Conservation (phyloP, 2,888 invertebrate genomes). For the Lithophane semibrunnea region DNA sequence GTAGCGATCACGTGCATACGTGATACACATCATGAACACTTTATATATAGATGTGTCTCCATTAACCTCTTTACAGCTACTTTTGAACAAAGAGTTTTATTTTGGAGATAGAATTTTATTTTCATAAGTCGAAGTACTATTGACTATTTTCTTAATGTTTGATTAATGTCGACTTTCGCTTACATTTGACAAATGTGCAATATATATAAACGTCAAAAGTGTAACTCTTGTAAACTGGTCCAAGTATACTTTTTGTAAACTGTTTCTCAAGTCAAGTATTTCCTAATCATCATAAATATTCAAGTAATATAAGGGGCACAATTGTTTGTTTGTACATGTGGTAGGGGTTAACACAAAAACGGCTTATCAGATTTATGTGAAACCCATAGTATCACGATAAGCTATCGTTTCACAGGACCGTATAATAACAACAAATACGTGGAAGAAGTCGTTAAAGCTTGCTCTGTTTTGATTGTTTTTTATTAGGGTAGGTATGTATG, state of each 20-base stretch:
- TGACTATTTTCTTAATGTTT: background rate
- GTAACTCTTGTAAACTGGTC: slow-evolving; percentile 11
- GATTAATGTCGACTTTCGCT: background rate
- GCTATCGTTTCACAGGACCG: slow-evolving; percentile 42
- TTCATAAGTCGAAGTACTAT: slow-evolving; percentile 4
- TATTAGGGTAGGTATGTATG: background rate
- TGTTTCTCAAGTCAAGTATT: background rate
- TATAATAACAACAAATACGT: slow-evolving; percentile 52
- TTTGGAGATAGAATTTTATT: slow-evolving; percentile 36
- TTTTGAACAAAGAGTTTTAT: slow-evolving; percentile 45
- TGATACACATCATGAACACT: slow-evolving; percentile 65
- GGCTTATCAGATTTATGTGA: slow-evolving; percentile 55
- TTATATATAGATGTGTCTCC: slow-evolving; percentile 60
- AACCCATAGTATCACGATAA: slow-evolving; percentile 46
- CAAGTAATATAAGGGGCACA: slow-evolving; percentile 23
- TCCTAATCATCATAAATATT: background rate
- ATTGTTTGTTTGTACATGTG: slow-evolving; percentile 50
- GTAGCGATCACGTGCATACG: slow-evolving; percentile 65
- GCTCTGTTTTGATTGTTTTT: slow-evolving; percentile 14
- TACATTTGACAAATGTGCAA: background rate
- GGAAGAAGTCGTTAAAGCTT: slow-evolving; percentile 41
- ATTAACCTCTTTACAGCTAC: slow-evolving; percentile 59
- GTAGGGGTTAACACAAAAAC: slow-evolving; percentile 43
- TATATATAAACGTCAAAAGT: slow-evolving; percentile 12
- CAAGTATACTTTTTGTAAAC: slow-evolving; percentile 13